Base-by-base conservation (phyloP, 2,888 invertebrate species). In the Oscheius sp. region DNA sequence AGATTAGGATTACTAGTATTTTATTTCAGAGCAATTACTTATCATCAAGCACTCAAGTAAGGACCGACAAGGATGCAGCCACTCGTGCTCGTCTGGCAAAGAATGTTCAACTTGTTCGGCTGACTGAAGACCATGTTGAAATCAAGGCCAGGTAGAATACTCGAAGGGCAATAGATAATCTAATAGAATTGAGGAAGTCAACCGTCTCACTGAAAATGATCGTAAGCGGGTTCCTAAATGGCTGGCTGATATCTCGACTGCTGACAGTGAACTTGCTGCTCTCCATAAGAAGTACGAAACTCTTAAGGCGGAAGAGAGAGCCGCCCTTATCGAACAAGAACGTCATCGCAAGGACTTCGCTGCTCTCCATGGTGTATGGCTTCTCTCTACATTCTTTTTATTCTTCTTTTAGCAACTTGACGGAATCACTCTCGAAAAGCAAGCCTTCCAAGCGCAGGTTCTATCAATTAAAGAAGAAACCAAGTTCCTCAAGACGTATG, bases 401-500 rank as follows among this genome's bases (percentile, higher is more conserved):
- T n/a, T 41, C 41, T 22, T 9, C n/a, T 59, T 59, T 14, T 22
- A 62, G 62, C 24, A 20, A 22, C 62, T 62, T 8, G 62, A 62
- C 22, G 62, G 26, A n/a, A 36, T 33, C 12, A 24, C 36, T 17
- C 30, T 49, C 32, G 62, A 45, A 22, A 45, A 49, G 22, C 47
- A 47, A 12, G 47, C 47, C 47, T 62, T 30, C 62, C 62, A 62
- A 28, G 32, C 26, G 6, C 62, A 62, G n/a, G 17, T 62, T 9
- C 47, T 32, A 45, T 45, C 62, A 12, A 62, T 62, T 32, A 24
- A 24, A 0, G 62, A 45, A 24, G 62, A 62, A 30, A 8, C 49
- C 33, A 45, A 47, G 45, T 62, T 62, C 62, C 28, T 62, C 20
- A 62, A 62, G 62, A 59, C 38, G 59, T 56, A 3, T 33, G 56